Evolutionary conservation across 2,888 invertebrate species (phyloP).

Genomic region (Kuschelorhynchus macadamiae): DNA sequence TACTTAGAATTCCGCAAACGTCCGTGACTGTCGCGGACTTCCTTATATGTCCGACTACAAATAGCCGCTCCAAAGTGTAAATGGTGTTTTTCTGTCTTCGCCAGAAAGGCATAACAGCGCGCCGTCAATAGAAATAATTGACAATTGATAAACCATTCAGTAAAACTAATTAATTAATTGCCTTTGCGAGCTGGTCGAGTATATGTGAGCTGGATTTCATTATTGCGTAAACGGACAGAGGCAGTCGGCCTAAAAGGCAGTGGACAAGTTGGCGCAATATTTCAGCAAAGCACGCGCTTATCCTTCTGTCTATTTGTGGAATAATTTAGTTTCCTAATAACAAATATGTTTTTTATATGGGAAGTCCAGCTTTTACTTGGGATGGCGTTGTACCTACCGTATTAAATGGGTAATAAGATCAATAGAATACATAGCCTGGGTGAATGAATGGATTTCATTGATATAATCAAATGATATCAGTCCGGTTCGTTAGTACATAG

Average conservation of each 20-base stretch:
- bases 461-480: too few species aligned
- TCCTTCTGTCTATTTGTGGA: not conserved
- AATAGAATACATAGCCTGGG: too few species aligned
- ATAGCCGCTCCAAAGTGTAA: slow-evolving; percentile 66
- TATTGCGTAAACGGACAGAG: slow-evolving; percentile 57
- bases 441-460: too few species aligned
- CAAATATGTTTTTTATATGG: not conserved
- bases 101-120: slow-evolving; percentile 36
- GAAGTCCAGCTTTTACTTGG: too few species aligned
- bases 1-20: slow-evolving; percentile 36
- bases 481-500: too few species aligned
- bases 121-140: slow-evolving; percentile 62
- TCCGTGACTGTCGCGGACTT: slow-evolving; percentile 24
- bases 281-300: slow-evolving; percentile 13
- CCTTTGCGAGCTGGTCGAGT: slow-evolving; percentile 34
- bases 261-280: slow-evolving; percentile 7
- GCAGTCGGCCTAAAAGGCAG: slow-evolving; percentile 31
- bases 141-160: slow-evolving; percentile 66
- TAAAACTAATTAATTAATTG: slow-evolving; percentile 68
- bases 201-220: slow-evolving; percentile 57
- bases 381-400: too few species aligned
- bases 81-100: slow-evolving; percentile 63
- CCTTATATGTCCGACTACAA: slow-evolving; percentile 33
- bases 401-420: too few species aligned
- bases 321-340: not conserved